Evolutionary conservation across 2,113 vertebrate species (phyloP).

Genomic region (Aptenodytes forsteri): DNA sequence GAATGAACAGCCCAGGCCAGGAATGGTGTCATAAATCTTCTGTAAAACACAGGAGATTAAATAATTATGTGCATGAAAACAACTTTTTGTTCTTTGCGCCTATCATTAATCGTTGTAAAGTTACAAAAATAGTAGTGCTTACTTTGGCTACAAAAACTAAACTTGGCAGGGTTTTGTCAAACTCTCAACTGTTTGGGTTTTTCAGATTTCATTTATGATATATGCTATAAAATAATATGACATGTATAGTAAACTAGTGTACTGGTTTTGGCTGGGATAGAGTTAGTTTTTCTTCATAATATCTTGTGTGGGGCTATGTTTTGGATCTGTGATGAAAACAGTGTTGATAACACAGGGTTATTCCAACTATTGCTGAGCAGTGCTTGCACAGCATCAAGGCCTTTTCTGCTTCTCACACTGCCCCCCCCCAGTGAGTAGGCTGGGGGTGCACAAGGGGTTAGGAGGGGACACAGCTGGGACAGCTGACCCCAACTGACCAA

Average conservation of each 20-base stretch:
- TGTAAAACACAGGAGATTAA: background rate
- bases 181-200: background rate
- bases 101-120: background rate
- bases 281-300: background rate
- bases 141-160: background rate
- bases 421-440: rapidly evolving
- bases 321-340: background rate
- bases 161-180: background rate
- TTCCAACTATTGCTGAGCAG: background rate
- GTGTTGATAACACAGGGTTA: background rate
- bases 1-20: background rate
- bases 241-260: background rate
- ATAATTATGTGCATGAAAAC: background rate
- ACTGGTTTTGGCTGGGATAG: background rate
- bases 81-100: background rate
- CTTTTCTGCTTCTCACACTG: background rate
- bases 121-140: background rate
- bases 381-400: rapidly evolving
- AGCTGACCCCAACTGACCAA: background rate
- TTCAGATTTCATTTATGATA: background rate
- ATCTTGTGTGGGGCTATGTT: background rate
- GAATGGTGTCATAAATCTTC: background rate
- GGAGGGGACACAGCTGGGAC: background rate
- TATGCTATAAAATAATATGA: background rate
- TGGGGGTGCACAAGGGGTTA: background rate